Evolutionary conservation across 2,113 vertebrate species (phyloP), one percentile per base, ranked within the genome.

Genomic region (Dipodomys ordii): DNA sequence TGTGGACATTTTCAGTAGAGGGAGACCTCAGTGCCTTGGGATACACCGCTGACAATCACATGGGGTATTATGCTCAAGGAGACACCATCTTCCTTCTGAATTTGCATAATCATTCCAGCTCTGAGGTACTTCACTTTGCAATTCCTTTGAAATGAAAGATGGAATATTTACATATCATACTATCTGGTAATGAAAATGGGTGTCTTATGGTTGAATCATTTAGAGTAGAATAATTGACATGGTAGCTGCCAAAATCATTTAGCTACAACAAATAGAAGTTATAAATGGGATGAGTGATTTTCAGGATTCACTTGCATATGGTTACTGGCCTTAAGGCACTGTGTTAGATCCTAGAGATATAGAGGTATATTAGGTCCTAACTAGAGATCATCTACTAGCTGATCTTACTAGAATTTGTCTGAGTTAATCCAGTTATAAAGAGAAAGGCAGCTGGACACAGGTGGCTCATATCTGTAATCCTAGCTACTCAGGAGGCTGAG

Each of bases 1-100:
- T 95, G 39, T 97, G 97, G 98, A 96, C 94, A 5, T 62, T 97
- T 95, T 87, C 89, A 20, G 28, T 73, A 22, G 92, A 97, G 57
- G 60, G 90, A 30, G 60, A 96, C 18, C 27, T 98, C 68, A 91
- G 91, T 35, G 96, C 95, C 12, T 2, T 98, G 83, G 96, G 95
- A 76, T 98, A 98, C 49, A 98, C 80, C 39, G 98, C 97, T 83
- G 78, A 97, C 78, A 92, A 98, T 62, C 91, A 93, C 0, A 94
- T 93, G 83, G 81, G n/a, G 0, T 98, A 98, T 83, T 95, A 96
- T 39, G 64, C 97, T 0, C 13, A 84, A 82, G 95, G 95, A 94
- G 94, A 97, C 64, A 87, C 95, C 12, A 85, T 98, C 90, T 97
- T 97, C 87, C 69, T 95, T 95, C 67, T 98, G 44, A 90, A 96